phyloP scores from a whole-genome alignment of 2,797 vertebrate species.

The Erpetoichthys calabaricus region DNA sequence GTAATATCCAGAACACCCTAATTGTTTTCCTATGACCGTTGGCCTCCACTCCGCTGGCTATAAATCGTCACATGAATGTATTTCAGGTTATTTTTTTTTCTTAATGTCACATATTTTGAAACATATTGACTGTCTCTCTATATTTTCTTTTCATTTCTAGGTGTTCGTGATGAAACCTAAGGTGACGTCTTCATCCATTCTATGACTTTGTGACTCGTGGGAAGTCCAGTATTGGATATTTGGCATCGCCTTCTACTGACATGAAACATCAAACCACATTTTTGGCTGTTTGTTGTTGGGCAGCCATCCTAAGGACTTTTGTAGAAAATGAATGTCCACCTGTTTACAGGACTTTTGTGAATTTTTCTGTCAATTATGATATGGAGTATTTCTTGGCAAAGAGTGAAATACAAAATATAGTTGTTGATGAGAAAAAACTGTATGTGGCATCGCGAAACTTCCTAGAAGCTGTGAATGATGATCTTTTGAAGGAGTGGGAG shows the following conservation, averaged over 20 bases:
- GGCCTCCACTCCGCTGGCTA: too few species aligned
- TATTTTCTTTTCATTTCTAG: too few species aligned
- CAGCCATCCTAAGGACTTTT: slow-evolving; percentile 40
- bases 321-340: slow-evolving; percentile 47
- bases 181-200: too few species aligned
- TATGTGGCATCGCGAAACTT: slow-evolving; percentile 71
- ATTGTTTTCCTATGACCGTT: too few species aligned
- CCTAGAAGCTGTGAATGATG: slow-evolving; percentile 54
- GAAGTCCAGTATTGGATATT: too few species aligned
- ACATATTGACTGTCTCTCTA: too few species aligned
- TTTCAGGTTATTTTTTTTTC: too few species aligned
- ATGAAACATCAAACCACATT: slow-evolving; percentile 44
- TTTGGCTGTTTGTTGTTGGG: slow-evolving; percentile 44
- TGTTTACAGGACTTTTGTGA: slow-evolving; percentile 37
- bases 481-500: slow-evolving; percentile 43
- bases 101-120: too few species aligned
- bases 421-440: slow-evolving; percentile 43
- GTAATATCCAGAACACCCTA: too few species aligned
- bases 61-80: too few species aligned
- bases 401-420: slow-evolving; percentile 65
- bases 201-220: too few species aligned
- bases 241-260: slow-evolving; percentile 25
- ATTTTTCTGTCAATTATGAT: slow-evolving; percentile 63
- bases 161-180: too few species aligned
- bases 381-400: slow-evolving; percentile 56